Base-by-base conservation (phyloP, 2,797 vertebrate genomes). In the Megaceryle alcyon region DNA sequence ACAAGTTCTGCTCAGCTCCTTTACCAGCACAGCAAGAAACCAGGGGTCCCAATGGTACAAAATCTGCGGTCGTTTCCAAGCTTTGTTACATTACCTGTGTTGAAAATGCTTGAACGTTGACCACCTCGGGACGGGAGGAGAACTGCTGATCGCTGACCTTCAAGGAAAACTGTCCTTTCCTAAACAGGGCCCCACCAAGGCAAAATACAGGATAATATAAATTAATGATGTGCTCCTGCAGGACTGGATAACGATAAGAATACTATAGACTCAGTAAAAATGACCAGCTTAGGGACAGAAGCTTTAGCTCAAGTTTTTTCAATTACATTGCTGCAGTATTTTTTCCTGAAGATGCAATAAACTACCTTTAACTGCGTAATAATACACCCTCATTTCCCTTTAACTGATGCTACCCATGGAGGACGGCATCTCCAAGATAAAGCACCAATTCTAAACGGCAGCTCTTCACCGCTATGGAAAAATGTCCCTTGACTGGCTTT, bases 131-230 rank as follows among this genome's bases (percentile, higher is more conserved):
- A 68, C 96, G 96, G 48, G 98, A 98, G 96, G 97, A 97, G 77
- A 98, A 94, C 12, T 98, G 97, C 18, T 97, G 97, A 97, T 98
- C 95, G 8, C 97, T 97, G 72, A 98, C 97, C 94, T 97, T 98
- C 97, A 99, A 91, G 76, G 97, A 97, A 94, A 99, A 98, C n/a
- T 98, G 97, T 66, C 98, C 98, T 97, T 95, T 98, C 98, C 99
- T 99, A 96, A 92, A 95, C 14, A 81, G 76, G 44, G 53, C 5
- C 71, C 94, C 71, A 59, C 2, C 12, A 88, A 80, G n/a, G 7
- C 82, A 88, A 88, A 93, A 95, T 23, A 46, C 6, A 95, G 89
- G 59, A 75, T 9, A 80, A 88, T 19, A 90, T 6, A 69, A 83
- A 92, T 93, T 78, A 92, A 94, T 44, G 17, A 59, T 77, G 63